Base-by-base conservation (phyloP, 2,888 invertebrate genomes). In the Latheticus oryzae region DNA sequence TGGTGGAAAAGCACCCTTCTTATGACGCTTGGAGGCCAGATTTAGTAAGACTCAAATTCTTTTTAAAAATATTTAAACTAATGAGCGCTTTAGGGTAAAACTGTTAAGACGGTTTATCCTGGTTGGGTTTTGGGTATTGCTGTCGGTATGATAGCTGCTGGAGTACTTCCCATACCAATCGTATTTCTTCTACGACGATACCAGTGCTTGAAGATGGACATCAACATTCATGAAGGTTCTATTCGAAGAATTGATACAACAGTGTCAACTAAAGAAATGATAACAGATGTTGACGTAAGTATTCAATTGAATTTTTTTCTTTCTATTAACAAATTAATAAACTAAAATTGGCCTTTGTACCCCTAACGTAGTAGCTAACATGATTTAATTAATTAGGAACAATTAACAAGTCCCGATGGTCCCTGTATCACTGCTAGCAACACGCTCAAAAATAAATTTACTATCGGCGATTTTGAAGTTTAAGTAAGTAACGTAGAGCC, bases 201-300 rank as follows among this genome's bases (percentile, higher is more conserved):
- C 87, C 94, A 94, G 78, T 92, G 93, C 74, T 85, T 93, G 62
- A 88, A 91, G 67, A 84, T 93, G 67, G 95, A 95, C 75, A 85
- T 93, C 70, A 91, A 94, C 79, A 94, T 95, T 72, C 94, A 94
- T 77, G 92, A 94, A 81, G 93, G 93, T 16, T 93, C 94, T 62
- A 93, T 95, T 77, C 84, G 94, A 70, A 86, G 95, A 68, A 93
- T 95, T 71, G 95, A 95, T 76, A 94, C 95, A 17, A 95, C 95
- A 0, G 93, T 93, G 5, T 94, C 94, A 12, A 95, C 95, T 15
- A 93, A 94, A 78, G 94, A 94, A 79, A 95, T 95, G 95, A 93
- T 95, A 83, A 92, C 90, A 63, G 93, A 93, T 70, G 92, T 93
- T 71, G 94, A 94, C 78, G 93, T 93, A 79, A 90, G 91, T 89